These are phyloP conservation scores for Acleris emargana DNA, from an alignment of 2,888 invertebrate species.

Conservation along the genomic window DNA sequence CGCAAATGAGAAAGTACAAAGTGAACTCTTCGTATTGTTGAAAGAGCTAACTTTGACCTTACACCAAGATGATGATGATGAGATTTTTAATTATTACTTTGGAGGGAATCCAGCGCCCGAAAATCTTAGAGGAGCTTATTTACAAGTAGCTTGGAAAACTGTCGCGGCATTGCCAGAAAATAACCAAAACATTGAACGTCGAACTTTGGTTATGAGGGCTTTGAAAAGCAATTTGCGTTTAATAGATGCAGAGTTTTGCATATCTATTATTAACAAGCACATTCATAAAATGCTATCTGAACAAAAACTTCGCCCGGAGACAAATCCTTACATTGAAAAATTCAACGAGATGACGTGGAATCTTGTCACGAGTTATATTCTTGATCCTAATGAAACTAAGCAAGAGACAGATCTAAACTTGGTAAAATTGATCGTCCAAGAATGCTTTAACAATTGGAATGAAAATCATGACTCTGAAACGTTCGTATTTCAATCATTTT, in stretches of 20 bases:
- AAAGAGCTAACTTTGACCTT: constrained; percentile 51
- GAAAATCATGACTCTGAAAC: constrained; percentile 31
- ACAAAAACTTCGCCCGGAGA: constrained; percentile 36
- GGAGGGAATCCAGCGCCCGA: constrained; percentile 44
- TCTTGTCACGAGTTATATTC: constrained; percentile 44
- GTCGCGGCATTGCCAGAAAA: constrained; percentile 51
- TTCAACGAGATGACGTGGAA: constrained; percentile 49
- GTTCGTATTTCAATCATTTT: constrained; percentile 40
- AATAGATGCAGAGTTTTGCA: constrained; percentile 47
- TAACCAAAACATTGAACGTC: constrained; percentile 43
- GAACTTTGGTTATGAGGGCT: constrained; percentile 42
- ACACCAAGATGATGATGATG: constrained; percentile 54
- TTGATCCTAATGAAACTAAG: constrained; percentile 39
- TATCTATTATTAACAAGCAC: constrained; percentile 49
- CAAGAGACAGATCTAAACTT: constrained; percentile 39
- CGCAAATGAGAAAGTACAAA: constrained; percentile 40
- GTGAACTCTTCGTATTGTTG: constrained; percentile 51
- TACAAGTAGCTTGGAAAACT: constrained; percentile 51
- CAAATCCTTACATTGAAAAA: constrained; percentile 24
- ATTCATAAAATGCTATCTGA: constrained; percentile 44
- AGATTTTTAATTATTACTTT: constrained; percentile 48
- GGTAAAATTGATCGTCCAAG: constrained; percentile 41
- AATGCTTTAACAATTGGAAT: constrained; percentile 44
- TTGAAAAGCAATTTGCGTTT: constrained; percentile 44
- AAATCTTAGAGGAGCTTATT: constrained; percentile 44